Percentiles rank a stretch among this genome's conserved stretches.
phyloP scores from a whole-genome alignment of 2,888 invertebrate species.

The Nebria brevicollis region DNA sequence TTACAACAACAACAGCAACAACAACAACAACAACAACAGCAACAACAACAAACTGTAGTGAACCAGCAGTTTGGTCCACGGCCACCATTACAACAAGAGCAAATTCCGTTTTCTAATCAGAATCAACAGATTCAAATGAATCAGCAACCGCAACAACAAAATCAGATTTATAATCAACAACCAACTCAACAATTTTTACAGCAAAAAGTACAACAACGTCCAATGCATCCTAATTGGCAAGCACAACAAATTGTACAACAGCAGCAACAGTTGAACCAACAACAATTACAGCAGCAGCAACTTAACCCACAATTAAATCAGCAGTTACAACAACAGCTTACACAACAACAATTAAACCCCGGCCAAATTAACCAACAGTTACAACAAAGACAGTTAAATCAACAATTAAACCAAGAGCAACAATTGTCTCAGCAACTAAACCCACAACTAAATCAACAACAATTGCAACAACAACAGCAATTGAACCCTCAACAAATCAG shows the following conservation, averaged over 20 bases:
- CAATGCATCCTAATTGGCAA: constrained; percentile 44
- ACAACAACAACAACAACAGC: constrained; percentile 53
- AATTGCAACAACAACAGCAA: constrained; percentile 51
- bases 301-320: constrained; percentile 48
- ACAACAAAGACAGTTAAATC: constrained; percentile 45
- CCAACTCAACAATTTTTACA: constrained; percentile 31
- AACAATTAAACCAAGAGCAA: constrained; percentile 49
- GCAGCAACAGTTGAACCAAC: constrained; percentile 49
- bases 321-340: constrained; percentile 49
- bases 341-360: constrained; percentile 46
- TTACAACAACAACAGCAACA: constrained; percentile 51
- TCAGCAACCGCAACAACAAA: constrained; percentile 50
- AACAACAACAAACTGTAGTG: constrained; percentile 33
- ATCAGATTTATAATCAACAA: constrained; percentile 49
- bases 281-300: constrained; percentile 49
- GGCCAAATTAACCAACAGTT: constrained; percentile 51
- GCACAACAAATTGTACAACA: constrained; percentile 55
- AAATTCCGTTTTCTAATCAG: constrained; percentile 33
- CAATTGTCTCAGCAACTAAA: constrained; percentile 49
- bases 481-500: constrained; percentile 48
- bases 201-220: constrained; percentile 39
- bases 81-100: constrained; percentile 28
- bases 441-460: constrained; percentile 53
- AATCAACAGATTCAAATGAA: constrained; percentile 49
- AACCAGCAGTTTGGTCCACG: constrained; percentile 48